Percentiles rank a stretch among this genome's conserved stretches.
Evolutionary conservation across 2,797 vertebrate genomes (phyloP).

Genomic region (Pterois miles): DNA sequence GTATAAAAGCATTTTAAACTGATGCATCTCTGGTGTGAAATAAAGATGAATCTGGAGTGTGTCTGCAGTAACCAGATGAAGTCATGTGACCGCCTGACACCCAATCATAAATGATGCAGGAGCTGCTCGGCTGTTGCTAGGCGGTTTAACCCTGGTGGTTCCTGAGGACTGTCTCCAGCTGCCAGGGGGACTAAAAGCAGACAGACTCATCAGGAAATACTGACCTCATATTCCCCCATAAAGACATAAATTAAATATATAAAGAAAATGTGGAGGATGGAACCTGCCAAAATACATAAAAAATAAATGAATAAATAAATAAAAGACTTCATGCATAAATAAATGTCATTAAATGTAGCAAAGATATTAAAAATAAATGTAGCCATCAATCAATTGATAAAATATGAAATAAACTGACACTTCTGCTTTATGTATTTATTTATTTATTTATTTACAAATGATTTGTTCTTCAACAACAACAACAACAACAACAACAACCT

Average conservation of each 20-base stretch:
- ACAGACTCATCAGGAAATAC: neutral
- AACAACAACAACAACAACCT: no score
- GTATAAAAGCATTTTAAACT: neutral
- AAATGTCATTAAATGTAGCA: no score
- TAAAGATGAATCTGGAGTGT: conserved; percentile 4
- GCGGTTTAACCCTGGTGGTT: conserved; percentile 20
- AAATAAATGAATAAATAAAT: no score
- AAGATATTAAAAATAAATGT: no score
- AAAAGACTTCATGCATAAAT: no score
- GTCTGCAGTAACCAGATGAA: neutral
- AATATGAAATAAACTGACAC: no score
- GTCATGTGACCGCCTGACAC: conserved; percentile 49
- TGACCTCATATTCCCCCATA: no score
- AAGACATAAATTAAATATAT: neutral
- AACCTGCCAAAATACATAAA: no score
- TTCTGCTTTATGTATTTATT: no score
- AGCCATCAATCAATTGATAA: no score
- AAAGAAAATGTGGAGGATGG: neutral
- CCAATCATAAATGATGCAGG: conserved; percentile 69
- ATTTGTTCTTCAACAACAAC: no score
- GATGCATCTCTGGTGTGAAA: neutral
- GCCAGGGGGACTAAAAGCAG: neutral
- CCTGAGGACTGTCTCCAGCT: neutral
- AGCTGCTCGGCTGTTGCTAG: conserved; percentile 52
- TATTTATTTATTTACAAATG: no score